Conservation (phyloP, 2,797 vertebrate species). For the Merluccius polli region DNA sequence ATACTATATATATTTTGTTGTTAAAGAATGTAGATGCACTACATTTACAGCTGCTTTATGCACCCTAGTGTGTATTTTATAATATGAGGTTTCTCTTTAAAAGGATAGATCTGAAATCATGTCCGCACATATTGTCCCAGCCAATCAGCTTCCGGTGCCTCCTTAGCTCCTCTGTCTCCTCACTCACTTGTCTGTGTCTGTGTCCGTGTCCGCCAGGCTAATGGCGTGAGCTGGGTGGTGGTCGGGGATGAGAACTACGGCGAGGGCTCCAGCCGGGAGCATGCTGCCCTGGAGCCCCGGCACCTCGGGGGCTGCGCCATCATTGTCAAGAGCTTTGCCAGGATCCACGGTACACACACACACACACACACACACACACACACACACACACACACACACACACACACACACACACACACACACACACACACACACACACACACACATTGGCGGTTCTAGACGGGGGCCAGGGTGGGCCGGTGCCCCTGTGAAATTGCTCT, state of each 20-base stretch:
- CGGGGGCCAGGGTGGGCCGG: too few species aligned
- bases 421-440: neutral
- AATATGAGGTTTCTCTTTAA: too few species aligned
- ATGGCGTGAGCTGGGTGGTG: constrained; percentile 85
- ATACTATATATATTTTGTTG: too few species aligned
- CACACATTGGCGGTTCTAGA: too few species aligned
- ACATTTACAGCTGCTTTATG: too few species aligned
- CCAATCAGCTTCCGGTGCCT: neutral
- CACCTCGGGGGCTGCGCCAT: constrained; percentile 91
- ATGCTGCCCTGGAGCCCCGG: constrained; percentile 89
- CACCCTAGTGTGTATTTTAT: too few species aligned
- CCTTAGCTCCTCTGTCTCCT: too few species aligned
- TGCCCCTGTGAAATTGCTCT: too few species aligned
- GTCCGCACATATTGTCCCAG: neutral
- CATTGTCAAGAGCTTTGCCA: constrained; percentile 94
- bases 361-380: neutral
- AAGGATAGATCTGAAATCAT: neutral
- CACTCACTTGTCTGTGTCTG: too few species aligned
- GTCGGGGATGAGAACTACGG: constrained; percentile 94
- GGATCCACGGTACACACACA: constrained; percentile 84
- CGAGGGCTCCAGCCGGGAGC: constrained; percentile 93
- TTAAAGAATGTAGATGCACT: too few species aligned
- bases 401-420: too few species aligned
- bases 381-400: constrained; percentile 3
- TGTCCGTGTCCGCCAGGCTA: constrained; percentile 67